Base-by-base conservation (phyloP, 2,797 vertebrate genomes). In the Myiothlypis chrysogaster region DNA sequence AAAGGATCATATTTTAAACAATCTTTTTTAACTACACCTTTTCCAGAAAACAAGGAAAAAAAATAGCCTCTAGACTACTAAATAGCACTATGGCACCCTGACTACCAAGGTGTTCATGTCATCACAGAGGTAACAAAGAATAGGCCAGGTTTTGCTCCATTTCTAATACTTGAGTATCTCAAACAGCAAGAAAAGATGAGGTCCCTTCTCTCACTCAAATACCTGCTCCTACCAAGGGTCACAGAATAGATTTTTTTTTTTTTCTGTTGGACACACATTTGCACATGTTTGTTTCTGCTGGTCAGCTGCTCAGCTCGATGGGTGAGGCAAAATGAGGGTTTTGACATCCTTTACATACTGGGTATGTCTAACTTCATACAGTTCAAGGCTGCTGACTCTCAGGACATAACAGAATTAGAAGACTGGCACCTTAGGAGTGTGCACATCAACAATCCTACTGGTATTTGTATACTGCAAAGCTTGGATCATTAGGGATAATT, bases 331-430 rank as follows among this genome's bases (percentile, higher is more conserved):
- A 71, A 70, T 3, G 8, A 53, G 46, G 6, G 9, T 3, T 77
- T 63, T 24, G 20, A 12, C 28, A 59, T 22, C 14, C 11, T 88
- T 49, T 24, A 28, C 11, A 37, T 14, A 10, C 21, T 8, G 50
- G 8, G 3, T 35, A 21, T 63, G 50, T 32, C 37, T 61, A 35
- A 55, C 20, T 28, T 27, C 12, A 17, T 3, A 12, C 0, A 0
- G 27, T 15, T 59, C 49, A 28, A 73, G 25, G 24, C 25, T 61
- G 30, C 27, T 59, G 27, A 28, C 8, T 35, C 75, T 50, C 30
- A 59, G 52, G 20, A 20, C 18, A 71, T 10, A 52, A 56, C 4
- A 32, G 30, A 80, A 56, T 19, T 18, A 71, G 10, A 61, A 91
- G 17, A 32, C 18, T 22, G 20, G 18, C 18, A 34, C 46, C 47